Evolutionary conservation across 2,888 invertebrate genomes (phyloP).

Genomic region (Taphrorychus bicolor): DNA sequence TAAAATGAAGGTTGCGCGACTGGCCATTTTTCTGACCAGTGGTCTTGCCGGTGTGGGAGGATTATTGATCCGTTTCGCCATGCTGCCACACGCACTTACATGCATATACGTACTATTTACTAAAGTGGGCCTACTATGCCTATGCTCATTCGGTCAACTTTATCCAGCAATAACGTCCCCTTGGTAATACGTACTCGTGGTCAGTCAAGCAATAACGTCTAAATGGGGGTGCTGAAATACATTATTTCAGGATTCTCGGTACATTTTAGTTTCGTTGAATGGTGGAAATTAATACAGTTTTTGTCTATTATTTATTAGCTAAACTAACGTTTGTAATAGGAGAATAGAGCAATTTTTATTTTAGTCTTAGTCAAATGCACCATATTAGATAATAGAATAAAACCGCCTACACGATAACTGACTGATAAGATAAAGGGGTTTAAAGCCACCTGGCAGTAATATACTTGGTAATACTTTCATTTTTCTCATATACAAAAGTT

Average conservation of each 20-base stretch:
- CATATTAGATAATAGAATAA: too few relatives aligned
- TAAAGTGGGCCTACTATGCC: conserved; percentile 41
- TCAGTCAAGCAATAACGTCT: conserved; percentile 32
- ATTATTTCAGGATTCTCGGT: conserved; percentile 14
- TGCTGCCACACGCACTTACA: conserved; percentile 53
- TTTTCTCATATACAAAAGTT: too few relatives aligned
- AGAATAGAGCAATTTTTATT: too few relatives aligned
- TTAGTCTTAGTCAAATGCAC: too few relatives aligned
- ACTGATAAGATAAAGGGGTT: too few relatives aligned
- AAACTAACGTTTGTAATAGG: background rate
- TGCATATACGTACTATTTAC: conserved; percentile 50
- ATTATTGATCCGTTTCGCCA: conserved; percentile 58
- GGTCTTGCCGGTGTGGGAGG: conserved; percentile 59
- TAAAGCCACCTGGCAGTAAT: too few relatives aligned
- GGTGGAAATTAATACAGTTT: background rate
- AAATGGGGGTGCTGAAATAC: conserved; percentile 20
- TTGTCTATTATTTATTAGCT: background rate
- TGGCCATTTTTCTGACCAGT: conserved; percentile 59
- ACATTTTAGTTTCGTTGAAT: background rate
- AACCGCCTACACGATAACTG: too few relatives aligned
- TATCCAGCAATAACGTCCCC: conserved; percentile 9
- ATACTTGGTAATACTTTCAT: background rate
- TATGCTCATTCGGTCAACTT: conserved; percentile 29
- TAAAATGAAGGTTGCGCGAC: conserved; percentile 60
- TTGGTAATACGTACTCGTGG: conserved; percentile 5